Evolutionary conservation across 2,113 vertebrate species (phyloP).

Genomic region (Scopus umbretta): DNA sequence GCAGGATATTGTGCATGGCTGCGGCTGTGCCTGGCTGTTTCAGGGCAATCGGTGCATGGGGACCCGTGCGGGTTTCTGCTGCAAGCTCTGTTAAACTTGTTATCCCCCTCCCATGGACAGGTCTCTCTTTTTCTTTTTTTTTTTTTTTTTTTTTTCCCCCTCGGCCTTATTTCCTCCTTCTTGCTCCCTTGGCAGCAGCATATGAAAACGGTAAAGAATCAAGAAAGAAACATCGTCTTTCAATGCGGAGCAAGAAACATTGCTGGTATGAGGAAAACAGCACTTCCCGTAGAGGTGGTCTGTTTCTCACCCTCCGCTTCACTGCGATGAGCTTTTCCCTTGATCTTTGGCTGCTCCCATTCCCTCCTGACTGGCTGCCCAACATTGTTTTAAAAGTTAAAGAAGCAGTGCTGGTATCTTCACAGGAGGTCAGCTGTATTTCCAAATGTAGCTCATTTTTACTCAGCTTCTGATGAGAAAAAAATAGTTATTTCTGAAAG

Average conservation of each 20-base stretch:
- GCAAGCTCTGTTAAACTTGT: neutral
- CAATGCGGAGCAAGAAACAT: neutral
- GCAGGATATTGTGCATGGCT: neutral
- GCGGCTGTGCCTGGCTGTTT: neutral
- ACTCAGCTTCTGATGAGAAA: neutral
- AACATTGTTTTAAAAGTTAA: neutral
- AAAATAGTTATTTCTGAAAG: neutral
- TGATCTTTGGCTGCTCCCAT: neutral
- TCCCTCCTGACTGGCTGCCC: rapidly evolving
- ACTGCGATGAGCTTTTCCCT: neutral
- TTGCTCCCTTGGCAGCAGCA: neutral
- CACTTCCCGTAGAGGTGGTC: neutral
- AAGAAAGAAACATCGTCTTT: neutral
- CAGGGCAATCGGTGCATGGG: neutral
- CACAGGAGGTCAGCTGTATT: neutral
- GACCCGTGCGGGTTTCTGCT: neutral
- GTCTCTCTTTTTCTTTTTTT: neutral
- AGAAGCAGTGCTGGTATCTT: neutral
- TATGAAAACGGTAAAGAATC: neutral
- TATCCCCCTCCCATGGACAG: neutral
- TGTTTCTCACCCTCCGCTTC: neutral
- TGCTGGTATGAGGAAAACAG: neutral
- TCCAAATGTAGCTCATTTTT: neutral
- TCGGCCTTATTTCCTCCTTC: neutral
- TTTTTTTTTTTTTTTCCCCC: too few relatives aligned